phyloP scores from a whole-genome alignment of 2,113 vertebrate genomes.

The Brachyhypopomus gauderio region DNA sequence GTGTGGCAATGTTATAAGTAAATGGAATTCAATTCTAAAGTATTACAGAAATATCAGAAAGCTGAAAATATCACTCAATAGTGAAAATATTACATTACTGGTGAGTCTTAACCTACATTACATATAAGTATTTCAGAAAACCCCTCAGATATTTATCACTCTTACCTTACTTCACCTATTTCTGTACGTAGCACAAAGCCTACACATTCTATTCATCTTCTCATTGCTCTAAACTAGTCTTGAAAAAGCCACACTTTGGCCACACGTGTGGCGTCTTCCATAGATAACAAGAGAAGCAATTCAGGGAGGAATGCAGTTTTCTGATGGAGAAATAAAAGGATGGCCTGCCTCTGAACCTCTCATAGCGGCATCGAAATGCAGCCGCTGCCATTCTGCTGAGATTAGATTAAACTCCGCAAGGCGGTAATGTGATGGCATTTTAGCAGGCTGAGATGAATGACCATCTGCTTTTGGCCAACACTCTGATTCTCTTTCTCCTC shows the following conservation, averaged over 20 bases:
- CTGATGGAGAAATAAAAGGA: constrained; percentile 26
- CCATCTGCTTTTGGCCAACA: constrained; percentile 32
- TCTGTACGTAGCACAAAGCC: background rate
- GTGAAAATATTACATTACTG: background rate
- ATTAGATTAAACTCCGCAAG: constrained; percentile 41
- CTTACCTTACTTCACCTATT: background rate
- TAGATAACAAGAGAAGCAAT: constrained; percentile 34
- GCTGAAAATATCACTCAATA: no score
- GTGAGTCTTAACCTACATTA: background rate
- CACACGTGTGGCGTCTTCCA: constrained; percentile 12
- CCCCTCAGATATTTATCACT: background rate
- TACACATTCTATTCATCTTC: constrained; percentile 23
- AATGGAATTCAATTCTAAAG: no score
- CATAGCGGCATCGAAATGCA: constrained; percentile 29
- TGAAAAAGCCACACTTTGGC: constrained; percentile 25
- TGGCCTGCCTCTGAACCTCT: constrained; percentile 28
- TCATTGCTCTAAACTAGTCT: constrained; percentile 26
- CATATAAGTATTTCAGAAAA: background rate
- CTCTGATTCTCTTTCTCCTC: background rate
- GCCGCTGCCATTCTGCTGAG: constrained; percentile 41
- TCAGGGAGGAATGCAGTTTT: constrained; percentile 37
- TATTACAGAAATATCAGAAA: no score
- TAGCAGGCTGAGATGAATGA: constrained; percentile 41
- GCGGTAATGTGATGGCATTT: constrained; percentile 43
- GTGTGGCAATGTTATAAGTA: no score